A percentile compares a stretch with the other conserved stretches of the same genome.
Conservation (phyloP, 2,888 invertebrate species). For the Plagodis dolabraria region DNA sequence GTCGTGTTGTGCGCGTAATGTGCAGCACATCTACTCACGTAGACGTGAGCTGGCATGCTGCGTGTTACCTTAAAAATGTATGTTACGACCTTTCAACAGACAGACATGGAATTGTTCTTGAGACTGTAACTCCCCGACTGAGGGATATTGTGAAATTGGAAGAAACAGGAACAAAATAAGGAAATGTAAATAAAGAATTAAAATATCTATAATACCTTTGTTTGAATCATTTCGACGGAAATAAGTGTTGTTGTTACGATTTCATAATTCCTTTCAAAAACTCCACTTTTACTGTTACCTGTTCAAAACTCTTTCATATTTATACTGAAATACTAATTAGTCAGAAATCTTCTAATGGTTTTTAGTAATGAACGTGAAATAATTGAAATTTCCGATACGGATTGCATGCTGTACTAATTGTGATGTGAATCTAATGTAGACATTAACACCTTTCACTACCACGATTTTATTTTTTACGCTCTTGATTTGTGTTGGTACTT, state of each 20-base stretch:
- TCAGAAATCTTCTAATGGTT: constrained; percentile 23
- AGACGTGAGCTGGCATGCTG: no score
- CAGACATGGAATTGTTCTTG: no score
- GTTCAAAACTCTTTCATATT: constrained; percentile 4
- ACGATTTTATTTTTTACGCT: neutral
- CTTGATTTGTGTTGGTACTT: neutral
- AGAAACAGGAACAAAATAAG: no score
- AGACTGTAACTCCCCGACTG: no score
- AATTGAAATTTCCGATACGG: constrained; percentile 3
- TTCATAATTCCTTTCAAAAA: neutral
- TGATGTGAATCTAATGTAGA: constrained; percentile 18
- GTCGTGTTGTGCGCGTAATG: no score
- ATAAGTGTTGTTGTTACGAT: neutral
- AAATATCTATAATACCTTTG: neutral
- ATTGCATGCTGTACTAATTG: constrained; percentile 13
- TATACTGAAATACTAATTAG: constrained; percentile 28
- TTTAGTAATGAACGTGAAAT: constrained; percentile 31
- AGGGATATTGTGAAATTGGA: no score
- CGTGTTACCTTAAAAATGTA: no score
- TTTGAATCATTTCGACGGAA: neutral
- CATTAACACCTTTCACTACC: constrained; percentile 15
- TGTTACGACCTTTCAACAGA: no score
- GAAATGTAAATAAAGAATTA: no score
- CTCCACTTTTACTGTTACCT: neutral
- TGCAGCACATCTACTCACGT: no score